Evolutionary conservation across 2,113 vertebrate genomes (phyloP).

Genomic region (Pseudolaguvia tuberculata): DNA sequence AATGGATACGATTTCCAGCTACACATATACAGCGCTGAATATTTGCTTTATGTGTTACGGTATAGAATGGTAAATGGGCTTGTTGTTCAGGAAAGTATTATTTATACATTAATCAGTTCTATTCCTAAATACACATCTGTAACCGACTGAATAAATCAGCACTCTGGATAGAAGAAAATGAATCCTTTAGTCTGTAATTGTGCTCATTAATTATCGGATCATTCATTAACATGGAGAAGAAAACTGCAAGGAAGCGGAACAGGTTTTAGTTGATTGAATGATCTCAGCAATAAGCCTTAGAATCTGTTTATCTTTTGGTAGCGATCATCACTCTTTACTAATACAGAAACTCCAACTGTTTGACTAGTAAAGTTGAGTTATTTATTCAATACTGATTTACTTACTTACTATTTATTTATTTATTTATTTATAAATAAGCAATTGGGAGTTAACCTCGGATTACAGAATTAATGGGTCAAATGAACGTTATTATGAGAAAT

Average conservation of each 20-base stretch:
- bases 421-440: too few relatives aligned
- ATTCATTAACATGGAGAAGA: slow-evolving; percentile 13
- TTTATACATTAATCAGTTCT: slow-evolving; percentile 3
- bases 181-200: slow-evolving; percentile 1
- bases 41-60: too few relatives aligned
- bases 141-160: slow-evolving; percentile 9
- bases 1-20: neutral
- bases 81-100: neutral
- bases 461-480: too few relatives aligned
- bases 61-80: too few relatives aligned
- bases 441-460: too few relatives aligned
- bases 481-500: too few relatives aligned
- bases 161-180: neutral
- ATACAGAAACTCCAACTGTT: too few relatives aligned
- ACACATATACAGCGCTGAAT: too few relatives aligned
- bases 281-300: slow-evolving; percentile 18
- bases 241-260: slow-evolving; percentile 10
- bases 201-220: slow-evolving; percentile 30
- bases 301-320: slow-evolving; percentile 4
- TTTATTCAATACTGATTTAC: too few relatives aligned
- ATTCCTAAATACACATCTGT: neutral
- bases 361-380: too few relatives aligned
- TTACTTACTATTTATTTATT: too few relatives aligned
- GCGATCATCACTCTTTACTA: neutral
- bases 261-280: slow-evolving; percentile 12